Conservation (phyloP, 2,888 invertebrate species). For the Chrysomela aeneicollis region DNA sequence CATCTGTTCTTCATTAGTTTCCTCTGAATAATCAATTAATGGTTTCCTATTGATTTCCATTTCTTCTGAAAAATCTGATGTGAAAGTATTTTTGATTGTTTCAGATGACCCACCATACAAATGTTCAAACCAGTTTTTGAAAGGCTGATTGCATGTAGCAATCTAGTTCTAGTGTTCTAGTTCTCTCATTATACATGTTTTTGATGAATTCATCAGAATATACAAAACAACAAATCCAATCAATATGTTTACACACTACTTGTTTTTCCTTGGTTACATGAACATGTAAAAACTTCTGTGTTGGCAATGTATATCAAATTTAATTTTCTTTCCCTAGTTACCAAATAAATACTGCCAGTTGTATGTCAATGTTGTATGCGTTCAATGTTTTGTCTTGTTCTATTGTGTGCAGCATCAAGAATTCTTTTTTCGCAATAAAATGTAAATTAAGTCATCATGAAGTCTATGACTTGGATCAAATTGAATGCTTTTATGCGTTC, state of each 20-base stretch:
- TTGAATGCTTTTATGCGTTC: background rate
- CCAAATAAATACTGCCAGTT: background rate
- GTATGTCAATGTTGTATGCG: background rate
- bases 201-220: background rate
- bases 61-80: too few relatives aligned
- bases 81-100: too few relatives aligned
- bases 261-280: background rate
- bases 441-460: slow-evolving; percentile 2
- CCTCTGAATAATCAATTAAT: too few relatives aligned
- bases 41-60: too few relatives aligned
- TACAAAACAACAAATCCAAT: background rate
- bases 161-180: background rate
- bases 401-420: slow-evolving; percentile 2
- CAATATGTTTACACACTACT: slow-evolving; percentile 2
- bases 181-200: background rate
- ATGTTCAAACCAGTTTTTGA: background rate
- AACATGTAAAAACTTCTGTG: background rate
- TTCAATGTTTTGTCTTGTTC: background rate
- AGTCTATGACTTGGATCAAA: background rate
- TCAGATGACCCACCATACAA: background rate
- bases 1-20: too few relatives aligned
- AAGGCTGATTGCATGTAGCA: background rate
- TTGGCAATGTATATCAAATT: background rate
- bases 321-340: background rate
- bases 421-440: background rate